phyloP scores from a whole-genome alignment of 1,140 invertebrate species.

The Phymorhynchus buccinoides region DNA sequence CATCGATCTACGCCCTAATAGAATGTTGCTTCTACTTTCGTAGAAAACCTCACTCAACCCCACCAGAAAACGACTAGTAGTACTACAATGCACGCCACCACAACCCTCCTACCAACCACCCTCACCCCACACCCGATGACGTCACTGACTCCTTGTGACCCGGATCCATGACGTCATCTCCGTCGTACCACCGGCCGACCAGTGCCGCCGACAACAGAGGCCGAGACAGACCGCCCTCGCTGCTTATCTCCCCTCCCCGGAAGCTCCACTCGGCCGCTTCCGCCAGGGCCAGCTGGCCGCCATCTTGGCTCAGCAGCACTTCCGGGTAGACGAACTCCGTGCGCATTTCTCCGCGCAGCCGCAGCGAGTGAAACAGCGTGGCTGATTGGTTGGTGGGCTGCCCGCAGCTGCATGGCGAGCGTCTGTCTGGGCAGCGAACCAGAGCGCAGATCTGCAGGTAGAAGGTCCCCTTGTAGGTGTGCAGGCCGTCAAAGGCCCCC shows the following conservation, averaged over 20 bases:
- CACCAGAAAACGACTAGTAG: too few species aligned
- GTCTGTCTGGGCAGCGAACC: conserved; percentile 57
- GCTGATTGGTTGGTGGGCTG: conserved; percentile 36
- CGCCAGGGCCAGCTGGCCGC: conserved; percentile 27
- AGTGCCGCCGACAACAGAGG: conserved; percentile 52
- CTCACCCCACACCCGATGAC: too few species aligned
- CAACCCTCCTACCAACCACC: too few species aligned
- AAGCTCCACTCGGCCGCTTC: conserved; percentile 40
- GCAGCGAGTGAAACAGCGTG: conserved; percentile 50
- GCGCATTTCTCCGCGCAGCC: conserved; percentile 52
- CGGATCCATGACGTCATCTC: conserved; percentile 40
- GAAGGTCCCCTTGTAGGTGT: conserved; percentile 57
- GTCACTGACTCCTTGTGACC: too few species aligned
- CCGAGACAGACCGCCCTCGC: conserved; percentile 16
- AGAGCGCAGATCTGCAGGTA: conserved; percentile 67
- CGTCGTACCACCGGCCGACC: conserved; percentile 52
- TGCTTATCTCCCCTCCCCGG: conserved; percentile 21
- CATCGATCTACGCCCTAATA: too few species aligned
- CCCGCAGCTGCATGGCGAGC: conserved; percentile 50
- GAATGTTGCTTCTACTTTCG: too few species aligned
- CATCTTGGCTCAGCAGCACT: conserved; percentile 47
- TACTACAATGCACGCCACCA: too few species aligned
- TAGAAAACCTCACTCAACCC: too few species aligned
- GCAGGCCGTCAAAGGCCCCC: conserved; percentile 68
- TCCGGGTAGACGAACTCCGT: conserved; percentile 62